These are phyloP conservation scores for Diprion similis DNA, from an alignment of 1,140 invertebrate genomes.

Conservation along the genomic window DNA sequence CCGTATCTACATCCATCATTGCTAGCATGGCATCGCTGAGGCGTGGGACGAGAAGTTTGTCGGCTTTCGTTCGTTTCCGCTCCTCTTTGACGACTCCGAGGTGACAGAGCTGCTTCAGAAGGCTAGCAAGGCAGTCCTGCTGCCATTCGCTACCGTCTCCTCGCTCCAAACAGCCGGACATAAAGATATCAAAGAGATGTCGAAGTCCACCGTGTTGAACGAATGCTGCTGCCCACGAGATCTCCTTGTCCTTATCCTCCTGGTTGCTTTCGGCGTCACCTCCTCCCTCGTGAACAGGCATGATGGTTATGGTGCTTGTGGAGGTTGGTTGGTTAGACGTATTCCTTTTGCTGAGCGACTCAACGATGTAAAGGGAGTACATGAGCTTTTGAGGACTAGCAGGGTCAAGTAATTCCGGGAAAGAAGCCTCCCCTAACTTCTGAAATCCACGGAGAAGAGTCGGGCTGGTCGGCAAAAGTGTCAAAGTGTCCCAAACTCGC, in stretches of 20 bases:
- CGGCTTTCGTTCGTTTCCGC: slow-evolving; percentile 59
- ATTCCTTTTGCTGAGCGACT: slow-evolving; percentile 66
- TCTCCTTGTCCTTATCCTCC: slow-evolving; percentile 48
- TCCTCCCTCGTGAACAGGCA: slow-evolving; percentile 55
- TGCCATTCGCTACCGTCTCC: slow-evolving; percentile 88
- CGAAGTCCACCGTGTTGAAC: slow-evolving; percentile 85
- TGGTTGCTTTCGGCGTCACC: slow-evolving; percentile 45
- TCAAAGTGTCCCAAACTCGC: slow-evolving; percentile 92
- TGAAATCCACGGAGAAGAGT: slow-evolving; percentile 85
- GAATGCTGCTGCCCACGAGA: slow-evolving; percentile 78
- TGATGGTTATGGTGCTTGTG: slow-evolving; percentile 24
- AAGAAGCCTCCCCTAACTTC: slow-evolving; percentile 68
- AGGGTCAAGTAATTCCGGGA: slow-evolving; percentile 82
- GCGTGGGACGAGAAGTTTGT: slow-evolving; percentile 71
- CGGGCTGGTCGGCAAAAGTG: slow-evolving; percentile 88
- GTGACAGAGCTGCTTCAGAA: slow-evolving; percentile 84
- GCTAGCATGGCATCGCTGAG: slow-evolving; percentile 77
- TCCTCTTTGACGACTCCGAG: slow-evolving; percentile 75
- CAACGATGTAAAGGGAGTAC: slow-evolving; percentile 94
- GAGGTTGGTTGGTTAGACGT: slow-evolving; percentile 23
- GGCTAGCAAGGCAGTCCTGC: slow-evolving; percentile 88
- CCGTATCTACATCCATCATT: slow-evolving; percentile 83
- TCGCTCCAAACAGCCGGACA: slow-evolving; percentile 73
- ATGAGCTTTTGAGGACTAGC: slow-evolving; percentile 91
- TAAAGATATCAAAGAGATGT: slow-evolving; percentile 91